Base-by-base conservation (phyloP, 2,113 vertebrate species). In the Ptilorrhoa leucosticta region DNA sequence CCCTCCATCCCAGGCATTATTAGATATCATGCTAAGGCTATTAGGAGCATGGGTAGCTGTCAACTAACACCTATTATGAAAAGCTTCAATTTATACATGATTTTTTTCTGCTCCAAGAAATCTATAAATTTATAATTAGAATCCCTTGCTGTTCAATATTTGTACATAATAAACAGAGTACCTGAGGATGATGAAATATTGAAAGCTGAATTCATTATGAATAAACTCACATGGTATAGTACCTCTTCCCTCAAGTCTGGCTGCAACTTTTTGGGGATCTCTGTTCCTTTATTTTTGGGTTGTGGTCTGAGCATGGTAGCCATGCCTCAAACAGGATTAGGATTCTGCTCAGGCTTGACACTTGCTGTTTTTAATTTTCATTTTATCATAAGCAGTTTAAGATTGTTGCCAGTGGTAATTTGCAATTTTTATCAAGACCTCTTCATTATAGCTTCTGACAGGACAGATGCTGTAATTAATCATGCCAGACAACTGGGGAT, bases 391-490 rank as follows among this genome's bases (percentile, higher is more conserved):
- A 99, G 98, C 98, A 98, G 99, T 99, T 99, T 98, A 99, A 99
- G 98, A 98, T 98, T 98, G 98, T 99, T 99, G 99, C 99, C 99
- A 99, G 98, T 96, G 98, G 98, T 99, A 99, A 99, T 99, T 99
- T 99, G 99, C 98, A 98, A 98, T 99, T 99, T 99, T 99, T 98
- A 98, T 98, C 98, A 99, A 98, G 99, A 99, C 98, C 98, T 99
- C 99, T 99, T 98, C 98, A 98, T 99, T 98, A 98, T 97, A 98
- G 98, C 98, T 98, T 98, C 98, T 99, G 99, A 99, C 99, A 99
- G 98, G 98, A 99, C 99, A 99, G 99, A 99, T 99, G 99, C 98
- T 98, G 98, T 98, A 99, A 99, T 99, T 99, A 99, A 99, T 99
- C 98, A 99, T 97, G 97, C 98, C 98, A 98, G 98, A 98, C 98